Percentiles rank a stretch among this genome's conserved stretches.
These are phyloP conservation scores for Macrosteles quadrilineatus DNA, from an alignment of 1,140 invertebrate genomes.

Conservation along the genomic window DNA sequence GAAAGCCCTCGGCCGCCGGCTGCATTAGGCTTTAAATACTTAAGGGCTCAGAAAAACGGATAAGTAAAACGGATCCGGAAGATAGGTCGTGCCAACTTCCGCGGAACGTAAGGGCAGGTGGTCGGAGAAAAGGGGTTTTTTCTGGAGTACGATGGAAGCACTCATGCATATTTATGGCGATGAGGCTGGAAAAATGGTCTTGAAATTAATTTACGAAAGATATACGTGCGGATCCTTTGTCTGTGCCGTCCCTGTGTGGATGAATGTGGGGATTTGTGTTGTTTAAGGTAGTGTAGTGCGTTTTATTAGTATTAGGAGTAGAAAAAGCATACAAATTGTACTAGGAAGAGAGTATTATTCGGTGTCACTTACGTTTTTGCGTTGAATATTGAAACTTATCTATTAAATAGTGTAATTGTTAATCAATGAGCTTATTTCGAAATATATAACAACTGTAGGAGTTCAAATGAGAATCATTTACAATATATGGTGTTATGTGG, in stretches of 20 bases:
- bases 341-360: too few relatives aligned
- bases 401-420: too few relatives aligned
- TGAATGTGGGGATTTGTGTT: too few relatives aligned
- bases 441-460: too few relatives aligned
- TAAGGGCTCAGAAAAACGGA: conserved; percentile 22
- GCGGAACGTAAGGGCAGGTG: conserved; percentile 16
- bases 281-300: too few relatives aligned
- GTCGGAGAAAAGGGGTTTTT: conserved; percentile 15
- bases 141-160: not conserved
- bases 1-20: not conserved
- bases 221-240: not conserved
- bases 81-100: conserved; percentile 9
- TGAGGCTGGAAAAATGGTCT: conserved; percentile 15
- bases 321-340: too few relatives aligned
- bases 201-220: conserved; percentile 25
- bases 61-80: conserved; percentile 26
- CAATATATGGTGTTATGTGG: too few relatives aligned
- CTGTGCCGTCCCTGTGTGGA: not conserved
- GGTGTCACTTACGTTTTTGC: too few relatives aligned
- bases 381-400: too few relatives aligned
- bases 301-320: too few relatives aligned
- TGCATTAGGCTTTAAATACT: conserved; percentile 21
- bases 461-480: too few relatives aligned
- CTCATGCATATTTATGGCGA: conserved; percentile 17
- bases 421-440: too few relatives aligned